phyloP scores from a whole-genome alignment of 2,888 invertebrate genomes.

The Trissolcus brochymenae region DNA sequence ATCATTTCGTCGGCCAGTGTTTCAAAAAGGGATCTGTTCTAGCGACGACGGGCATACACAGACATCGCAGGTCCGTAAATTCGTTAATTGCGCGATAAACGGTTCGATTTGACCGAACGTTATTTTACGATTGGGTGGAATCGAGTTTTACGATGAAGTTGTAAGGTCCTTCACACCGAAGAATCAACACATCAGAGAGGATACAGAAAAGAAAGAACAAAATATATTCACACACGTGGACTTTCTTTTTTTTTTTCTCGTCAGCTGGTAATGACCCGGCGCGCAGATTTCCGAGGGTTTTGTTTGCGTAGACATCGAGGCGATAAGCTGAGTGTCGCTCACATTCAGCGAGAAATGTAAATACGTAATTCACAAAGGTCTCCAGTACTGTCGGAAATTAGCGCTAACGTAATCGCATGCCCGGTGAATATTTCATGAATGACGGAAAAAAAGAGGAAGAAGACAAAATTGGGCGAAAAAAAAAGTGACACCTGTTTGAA shows the following conservation, averaged over 20 bases:
- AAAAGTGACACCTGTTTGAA: conserved; percentile 70
- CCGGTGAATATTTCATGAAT: conserved; percentile 73
- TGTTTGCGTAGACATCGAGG: conserved; percentile 37
- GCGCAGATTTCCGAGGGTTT: conserved; percentile 34
- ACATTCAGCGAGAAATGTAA: conserved; percentile 49
- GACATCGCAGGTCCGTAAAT: conserved; percentile 19
- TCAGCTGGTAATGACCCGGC: conserved; percentile 30
- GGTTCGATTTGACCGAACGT: not conserved
- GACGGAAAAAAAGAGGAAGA: conserved; percentile 53
- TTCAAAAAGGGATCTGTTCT: not conserved
- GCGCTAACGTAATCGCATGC: conserved; percentile 68
- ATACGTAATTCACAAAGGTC: conserved; percentile 59
- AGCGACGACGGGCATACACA: conserved; percentile 3
- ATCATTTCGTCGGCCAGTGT: too few species aligned
- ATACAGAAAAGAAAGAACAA: conserved; percentile 14
- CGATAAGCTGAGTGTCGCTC: conserved; percentile 14
- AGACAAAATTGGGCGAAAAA: conserved; percentile 59
- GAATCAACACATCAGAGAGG: conserved; percentile 18
- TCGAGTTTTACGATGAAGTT: conserved; percentile 52
- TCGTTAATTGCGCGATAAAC: conserved; percentile 33
- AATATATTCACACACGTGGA: conserved; percentile 45
- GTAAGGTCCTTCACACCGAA: conserved; percentile 53
- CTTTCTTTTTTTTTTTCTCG: conserved; percentile 19
- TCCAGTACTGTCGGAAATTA: conserved; percentile 52
- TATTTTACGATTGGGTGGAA: conserved; percentile 44